Conservation (phyloP, 2,888 invertebrate genomes). For the Acanthoscelides obtectus region DNA sequence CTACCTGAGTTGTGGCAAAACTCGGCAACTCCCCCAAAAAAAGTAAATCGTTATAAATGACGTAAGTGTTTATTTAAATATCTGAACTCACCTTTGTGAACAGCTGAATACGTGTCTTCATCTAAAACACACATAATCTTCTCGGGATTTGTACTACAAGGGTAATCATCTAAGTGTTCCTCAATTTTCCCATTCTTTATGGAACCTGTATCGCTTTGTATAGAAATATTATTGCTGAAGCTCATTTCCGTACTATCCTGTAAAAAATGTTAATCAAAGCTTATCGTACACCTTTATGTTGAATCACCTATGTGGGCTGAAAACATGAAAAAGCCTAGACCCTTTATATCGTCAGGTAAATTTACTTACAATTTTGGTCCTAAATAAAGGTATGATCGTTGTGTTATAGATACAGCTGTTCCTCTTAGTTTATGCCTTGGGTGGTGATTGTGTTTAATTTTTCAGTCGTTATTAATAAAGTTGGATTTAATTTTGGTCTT, state of each 20-base stretch:
- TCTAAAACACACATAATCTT: slow-evolving; percentile 27
- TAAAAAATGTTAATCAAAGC: slow-evolving; percentile 3
- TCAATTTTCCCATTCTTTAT: slow-evolving; percentile 30
- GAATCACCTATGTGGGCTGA: too few species aligned
- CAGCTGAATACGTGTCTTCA: slow-evolving; percentile 27
- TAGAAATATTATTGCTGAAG: slow-evolving; percentile 27
- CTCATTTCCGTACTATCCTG: slow-evolving; percentile 30
- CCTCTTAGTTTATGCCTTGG: too few species aligned
- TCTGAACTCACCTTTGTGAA: slow-evolving; percentile 19
- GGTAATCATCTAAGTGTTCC: slow-evolving; percentile 24
- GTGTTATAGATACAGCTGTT: too few species aligned
- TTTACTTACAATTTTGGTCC: too few species aligned
- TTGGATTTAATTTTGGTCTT: too few species aligned
- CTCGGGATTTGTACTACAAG: slow-evolving; percentile 17
- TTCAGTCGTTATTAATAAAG: too few species aligned
- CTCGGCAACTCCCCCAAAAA: too few species aligned
- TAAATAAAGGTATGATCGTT: too few species aligned
- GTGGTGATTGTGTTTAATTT: too few species aligned
- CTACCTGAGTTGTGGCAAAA: too few species aligned
- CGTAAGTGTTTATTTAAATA: not conserved
- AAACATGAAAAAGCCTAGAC: too few species aligned
- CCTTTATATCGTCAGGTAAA: too few species aligned
- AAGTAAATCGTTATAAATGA: not conserved
- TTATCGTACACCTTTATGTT: not conserved
- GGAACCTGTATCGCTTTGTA: slow-evolving; percentile 24